Base-by-base conservation (phyloP, 1,140 invertebrate species). In the Bombus impatiens region DNA sequence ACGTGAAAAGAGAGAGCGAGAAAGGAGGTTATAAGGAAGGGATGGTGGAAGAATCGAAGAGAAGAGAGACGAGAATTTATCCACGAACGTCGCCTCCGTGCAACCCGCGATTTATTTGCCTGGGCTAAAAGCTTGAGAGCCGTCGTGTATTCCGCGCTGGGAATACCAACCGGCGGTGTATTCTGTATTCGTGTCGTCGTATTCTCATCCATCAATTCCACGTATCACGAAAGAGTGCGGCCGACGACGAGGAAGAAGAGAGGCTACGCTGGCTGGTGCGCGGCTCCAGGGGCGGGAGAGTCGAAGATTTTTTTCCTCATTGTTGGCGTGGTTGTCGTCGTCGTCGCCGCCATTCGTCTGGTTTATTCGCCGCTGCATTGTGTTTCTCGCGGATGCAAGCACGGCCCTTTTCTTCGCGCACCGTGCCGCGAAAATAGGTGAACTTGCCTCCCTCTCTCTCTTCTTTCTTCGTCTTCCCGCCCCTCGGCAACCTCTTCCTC, bases 121-220 rank as follows among this genome's bases (percentile, higher is more conserved):
- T 70, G 82, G 71, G 79, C 89, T 90, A 90, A 90, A 90, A 90
- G 89, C 89, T 90, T 90, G 88, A 89, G 89, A 89, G 88, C 78
- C 81, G 89, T 40, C 76, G 82, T 82, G 82, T 86, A 90, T 89
- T 86, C 82, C 89, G 75, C 86, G 78, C 76, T 89, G 88, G 86
- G 76, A 89, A 87, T 89, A 85, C 78, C 74, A 85, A 84, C 68
- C 70, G 76, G n/a, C 71, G 75, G 68, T 87, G 78, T 89, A 90
- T 89, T 90, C 78, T 79, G 76, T 65, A 89, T 89, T 87, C 88
- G 86, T 59, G 76, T 82, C 78, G 82, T 85, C 82, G 81, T 76
- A 87, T 89, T 90, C 82, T 89, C 89, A 87, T 90, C 89, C 84
- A 90, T 90, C 89, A 90, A 90, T 89, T 89, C 82, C 75, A 90